Evolutionary conservation across 2,797 vertebrate genomes (phyloP).

Genomic region (Sebastes diaconus): DNA sequence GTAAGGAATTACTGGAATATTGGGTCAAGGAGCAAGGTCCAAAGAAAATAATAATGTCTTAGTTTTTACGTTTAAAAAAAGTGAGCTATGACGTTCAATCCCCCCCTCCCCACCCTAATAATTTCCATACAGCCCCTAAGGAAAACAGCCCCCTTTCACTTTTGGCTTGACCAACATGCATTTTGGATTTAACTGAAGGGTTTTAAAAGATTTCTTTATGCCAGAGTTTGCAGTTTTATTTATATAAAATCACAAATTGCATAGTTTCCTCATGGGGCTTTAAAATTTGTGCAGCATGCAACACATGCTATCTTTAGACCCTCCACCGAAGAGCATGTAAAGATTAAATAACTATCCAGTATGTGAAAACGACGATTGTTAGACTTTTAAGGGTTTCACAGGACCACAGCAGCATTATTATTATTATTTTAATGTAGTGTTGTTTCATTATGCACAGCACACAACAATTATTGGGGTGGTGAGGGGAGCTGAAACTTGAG

Average conservation of each 20-base stretch:
- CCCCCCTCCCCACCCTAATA: background rate
- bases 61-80: background rate
- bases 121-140: background rate
- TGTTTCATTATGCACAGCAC: background rate
- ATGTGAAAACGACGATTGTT: background rate
- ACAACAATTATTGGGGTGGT: background rate
- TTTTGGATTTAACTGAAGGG: background rate
- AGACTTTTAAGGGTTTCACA: background rate
- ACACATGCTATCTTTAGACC: background rate
- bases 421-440: too few relatives aligned
- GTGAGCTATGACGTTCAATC: background rate
- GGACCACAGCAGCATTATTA: background rate
- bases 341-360: background rate
- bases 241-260: background rate
- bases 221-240: background rate
- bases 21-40: background rate
- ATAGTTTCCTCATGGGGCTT: background rate
- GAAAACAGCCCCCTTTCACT: background rate
- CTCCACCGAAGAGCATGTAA: background rate
- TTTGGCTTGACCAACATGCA: background rate
- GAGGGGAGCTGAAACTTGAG: background rate
- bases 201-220: background rate
- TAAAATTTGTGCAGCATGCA: background rate
- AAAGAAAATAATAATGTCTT: background rate
- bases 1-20: background rate